These are phyloP conservation scores for Calliopum simillimum DNA, from an alignment of 2,888 invertebrate genomes.

Conservation along the genomic window DNA sequence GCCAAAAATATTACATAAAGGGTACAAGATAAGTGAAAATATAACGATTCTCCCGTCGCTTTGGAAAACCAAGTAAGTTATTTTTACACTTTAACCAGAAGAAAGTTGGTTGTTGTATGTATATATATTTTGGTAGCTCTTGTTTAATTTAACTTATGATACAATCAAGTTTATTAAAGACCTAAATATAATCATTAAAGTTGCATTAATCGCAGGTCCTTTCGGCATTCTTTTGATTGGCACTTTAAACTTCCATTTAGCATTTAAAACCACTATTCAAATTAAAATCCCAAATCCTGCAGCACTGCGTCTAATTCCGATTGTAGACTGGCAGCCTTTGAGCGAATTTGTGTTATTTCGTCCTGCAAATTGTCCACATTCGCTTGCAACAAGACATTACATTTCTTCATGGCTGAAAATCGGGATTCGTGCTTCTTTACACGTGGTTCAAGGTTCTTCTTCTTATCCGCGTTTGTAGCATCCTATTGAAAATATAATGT, in stretches of 20 bases:
- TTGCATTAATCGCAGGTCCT: neutral
- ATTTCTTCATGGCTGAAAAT: slow-evolving; percentile 85
- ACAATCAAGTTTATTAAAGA: slow-evolving; percentile 24
- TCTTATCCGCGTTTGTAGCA: slow-evolving; percentile 75
- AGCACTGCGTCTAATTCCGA: slow-evolving; percentile 88
- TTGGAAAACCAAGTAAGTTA: too few relatives aligned
- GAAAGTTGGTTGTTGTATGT: too few relatives aligned
- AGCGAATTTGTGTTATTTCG: slow-evolving; percentile 85
- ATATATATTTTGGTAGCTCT: too few relatives aligned
- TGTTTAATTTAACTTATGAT: slow-evolving; percentile 7
- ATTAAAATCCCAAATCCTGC: slow-evolving; percentile 81
- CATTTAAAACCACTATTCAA: slow-evolving; percentile 9
- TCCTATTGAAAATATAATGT: slow-evolving; percentile 67
- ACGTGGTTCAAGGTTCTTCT: slow-evolving; percentile 74
- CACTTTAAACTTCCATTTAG: neutral
- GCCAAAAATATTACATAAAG: too few relatives aligned
- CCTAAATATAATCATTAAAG: slow-evolving; percentile 14
- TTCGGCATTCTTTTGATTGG: neutral
- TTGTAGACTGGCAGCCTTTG: slow-evolving; percentile 80
- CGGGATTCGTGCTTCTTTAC: slow-evolving; percentile 83
- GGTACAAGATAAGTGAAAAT: too few relatives aligned
- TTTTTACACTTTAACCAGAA: too few relatives aligned
- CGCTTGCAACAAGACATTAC: slow-evolving; percentile 87
- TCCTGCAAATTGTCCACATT: slow-evolving; percentile 90
- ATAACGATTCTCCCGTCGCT: too few relatives aligned